These are phyloP conservation scores for Scaptomyza polygonia DNA, from an alignment of 2,888 invertebrate genomes.

Conservation along the genomic window DNA sequence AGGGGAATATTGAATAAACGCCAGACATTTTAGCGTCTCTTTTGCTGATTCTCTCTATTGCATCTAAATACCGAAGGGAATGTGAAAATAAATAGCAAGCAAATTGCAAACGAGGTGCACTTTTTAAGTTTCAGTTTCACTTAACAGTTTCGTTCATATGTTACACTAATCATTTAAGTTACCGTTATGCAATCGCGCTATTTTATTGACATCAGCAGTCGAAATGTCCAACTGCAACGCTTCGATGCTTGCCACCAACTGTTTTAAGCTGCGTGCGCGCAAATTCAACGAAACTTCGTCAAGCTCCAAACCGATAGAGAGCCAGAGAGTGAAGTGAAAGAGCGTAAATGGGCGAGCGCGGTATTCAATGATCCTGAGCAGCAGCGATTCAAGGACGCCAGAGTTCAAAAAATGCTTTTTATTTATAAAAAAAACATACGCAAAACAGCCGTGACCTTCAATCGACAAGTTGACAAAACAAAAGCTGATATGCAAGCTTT, in stretches of 20 bases:
- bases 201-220: neutral
- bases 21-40: slow-evolving; percentile 16
- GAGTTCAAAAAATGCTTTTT: slow-evolving; percentile 20
- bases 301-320: slow-evolving; percentile 9
- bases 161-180: slow-evolving; percentile 30
- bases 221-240: slow-evolving; percentile 56
- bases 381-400: slow-evolving; percentile 38
- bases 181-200: slow-evolving; percentile 35
- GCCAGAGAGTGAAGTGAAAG: slow-evolving; percentile 1
- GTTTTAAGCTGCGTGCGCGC: slow-evolving; percentile 36
- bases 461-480: slow-evolving; percentile 42
- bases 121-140: slow-evolving; percentile 18
- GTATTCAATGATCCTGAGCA: slow-evolving; percentile 32
- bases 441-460: slow-evolving; percentile 44
- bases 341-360: neutral
- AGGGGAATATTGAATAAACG: slow-evolving; percentile 11
- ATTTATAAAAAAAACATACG: slow-evolving; percentile 28
- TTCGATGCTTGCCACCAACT: slow-evolving; percentile 53
- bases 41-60: slow-evolving; percentile 46
- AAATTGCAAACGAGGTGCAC: slow-evolving; percentile 49
- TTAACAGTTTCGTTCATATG: neutral
- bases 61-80: slow-evolving; percentile 26
- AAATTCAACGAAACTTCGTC: slow-evolving; percentile 35
- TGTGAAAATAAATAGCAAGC: slow-evolving; percentile 41
- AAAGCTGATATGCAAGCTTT: slow-evolving; percentile 31